Conservation (phyloP, 2,797 vertebrate genomes). For the Chrosomus eos region DNA sequence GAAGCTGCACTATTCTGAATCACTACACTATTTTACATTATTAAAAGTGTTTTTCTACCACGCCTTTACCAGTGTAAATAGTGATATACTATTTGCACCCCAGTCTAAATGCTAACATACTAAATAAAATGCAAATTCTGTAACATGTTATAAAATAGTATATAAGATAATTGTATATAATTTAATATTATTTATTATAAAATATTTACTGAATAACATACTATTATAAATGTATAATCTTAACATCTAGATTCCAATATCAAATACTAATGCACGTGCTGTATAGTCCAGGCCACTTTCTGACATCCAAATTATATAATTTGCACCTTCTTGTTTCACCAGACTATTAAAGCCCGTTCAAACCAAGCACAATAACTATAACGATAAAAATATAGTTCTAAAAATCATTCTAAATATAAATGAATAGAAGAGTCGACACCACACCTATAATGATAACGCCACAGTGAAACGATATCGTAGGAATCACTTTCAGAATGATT, state of each 20-base stretch:
- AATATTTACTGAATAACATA: not conserved
- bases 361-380: not conserved
- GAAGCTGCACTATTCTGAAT: not conserved
- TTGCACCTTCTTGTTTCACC: too few species aligned
- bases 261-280: not conserved
- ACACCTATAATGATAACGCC: not conserved
- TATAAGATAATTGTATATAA: not conserved
- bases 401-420: not conserved
- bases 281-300: too few species aligned
- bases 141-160: not conserved
- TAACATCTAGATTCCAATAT: not conserved
- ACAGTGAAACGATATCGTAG: not conserved
- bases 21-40: not conserved
- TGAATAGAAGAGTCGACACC: not conserved
- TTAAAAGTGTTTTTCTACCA: not conserved
- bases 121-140: not conserved
- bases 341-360: not conserved
- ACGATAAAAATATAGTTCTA: not conserved
- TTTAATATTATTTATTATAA: not conserved
- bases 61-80: not conserved
- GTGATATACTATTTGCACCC: not conserved
- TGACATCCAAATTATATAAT: too few species aligned
- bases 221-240: not conserved
- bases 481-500: not conserved
- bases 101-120: not conserved